phyloP scores from a whole-genome alignment of 2,797 vertebrate genomes.

The Chiloscyllium punctatum region DNA sequence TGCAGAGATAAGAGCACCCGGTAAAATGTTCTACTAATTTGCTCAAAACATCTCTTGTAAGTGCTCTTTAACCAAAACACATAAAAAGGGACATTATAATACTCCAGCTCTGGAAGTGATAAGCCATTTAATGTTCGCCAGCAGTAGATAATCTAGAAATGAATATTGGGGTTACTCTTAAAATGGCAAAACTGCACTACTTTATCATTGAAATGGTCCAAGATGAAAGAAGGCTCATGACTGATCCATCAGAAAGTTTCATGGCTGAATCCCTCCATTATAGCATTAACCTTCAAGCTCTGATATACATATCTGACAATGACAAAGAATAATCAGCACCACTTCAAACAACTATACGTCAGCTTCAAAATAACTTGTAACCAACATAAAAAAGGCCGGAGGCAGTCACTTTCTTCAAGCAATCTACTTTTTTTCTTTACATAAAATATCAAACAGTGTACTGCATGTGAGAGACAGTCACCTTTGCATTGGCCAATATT shows the following conservation, averaged over 20 bases:
- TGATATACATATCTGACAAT: neutral
- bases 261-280: neutral
- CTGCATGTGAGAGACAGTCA: neutral
- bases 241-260: neutral
- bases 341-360: neutral
- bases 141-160: neutral
- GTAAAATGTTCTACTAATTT: neutral
- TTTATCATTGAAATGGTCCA: neutral
- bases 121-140: neutral
- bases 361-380: neutral
- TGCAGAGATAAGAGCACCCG: neutral
- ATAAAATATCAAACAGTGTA: neutral
- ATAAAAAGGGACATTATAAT: neutral
- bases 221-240: neutral
- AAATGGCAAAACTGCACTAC: neutral
- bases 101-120: neutral
- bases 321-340: neutral
- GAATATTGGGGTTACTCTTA: neutral
- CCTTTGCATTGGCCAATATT: neutral
- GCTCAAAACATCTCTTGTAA: neutral
- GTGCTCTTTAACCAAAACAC: neutral
- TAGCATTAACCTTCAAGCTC: neutral
- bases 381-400: neutral
- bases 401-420: neutral
- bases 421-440: neutral